Conservation (phyloP, 2,888 invertebrate genomes). For the Epsilonema sp. region DNA sequence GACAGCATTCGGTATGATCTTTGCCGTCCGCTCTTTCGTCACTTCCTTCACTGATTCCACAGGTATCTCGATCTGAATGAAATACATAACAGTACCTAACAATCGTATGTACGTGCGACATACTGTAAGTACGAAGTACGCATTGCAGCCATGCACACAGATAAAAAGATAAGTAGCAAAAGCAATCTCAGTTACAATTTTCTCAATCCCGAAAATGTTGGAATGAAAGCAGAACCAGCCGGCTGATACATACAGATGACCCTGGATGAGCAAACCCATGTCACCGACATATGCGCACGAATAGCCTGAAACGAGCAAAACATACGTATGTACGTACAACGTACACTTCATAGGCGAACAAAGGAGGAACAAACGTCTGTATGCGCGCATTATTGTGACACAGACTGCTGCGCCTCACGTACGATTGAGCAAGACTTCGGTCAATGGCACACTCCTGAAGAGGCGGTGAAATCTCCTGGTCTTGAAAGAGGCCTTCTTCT, state of each 20-base stretch:
- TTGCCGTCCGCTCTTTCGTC: conserved; percentile 75
- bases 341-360: no score
- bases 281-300: conserved; percentile 79
- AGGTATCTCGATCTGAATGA: conserved; percentile 65
- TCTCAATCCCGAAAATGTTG: conserved; percentile 80
- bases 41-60: conserved; percentile 62
- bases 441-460: conserved; percentile 12
- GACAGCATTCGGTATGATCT: conserved; percentile 81
- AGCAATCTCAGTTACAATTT: conserved; percentile 50
- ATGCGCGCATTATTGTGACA: no score
- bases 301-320: conserved; percentile 66
- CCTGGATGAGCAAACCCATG: conserved; percentile 54
- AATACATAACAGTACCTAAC: no score
- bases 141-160: no score
- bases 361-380: no score
- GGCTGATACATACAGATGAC: conserved; percentile 75
- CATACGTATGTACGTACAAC: no score
- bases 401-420: no score
- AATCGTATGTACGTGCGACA: no score
- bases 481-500: no score
- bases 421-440: no score
- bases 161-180: no score
- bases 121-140: no score
- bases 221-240: conserved; percentile 90
- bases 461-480: conserved; percentile 14